Evolutionary conservation across 2,113 vertebrate species (phyloP).

Genomic region (Vimba vimba): DNA sequence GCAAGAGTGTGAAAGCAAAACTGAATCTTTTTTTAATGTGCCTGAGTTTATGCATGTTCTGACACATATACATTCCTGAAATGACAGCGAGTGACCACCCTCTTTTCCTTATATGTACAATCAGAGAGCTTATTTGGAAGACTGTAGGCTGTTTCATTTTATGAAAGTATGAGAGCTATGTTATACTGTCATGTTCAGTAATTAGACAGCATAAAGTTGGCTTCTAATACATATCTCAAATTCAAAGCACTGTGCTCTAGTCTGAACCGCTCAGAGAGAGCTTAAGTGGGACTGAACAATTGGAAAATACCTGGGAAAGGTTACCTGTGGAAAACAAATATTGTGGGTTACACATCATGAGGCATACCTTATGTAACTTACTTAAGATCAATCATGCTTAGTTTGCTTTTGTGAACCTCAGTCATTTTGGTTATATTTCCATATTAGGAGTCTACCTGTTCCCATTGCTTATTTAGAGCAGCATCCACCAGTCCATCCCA

Average conservation of each 20-base stretch:
- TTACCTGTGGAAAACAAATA: conserved; percentile 1
- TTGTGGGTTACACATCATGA: not conserved
- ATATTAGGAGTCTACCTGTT: conserved; percentile 43
- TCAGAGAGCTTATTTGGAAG: conserved; percentile 3
- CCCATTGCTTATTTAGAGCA: not conserved
- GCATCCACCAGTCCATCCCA: conserved; percentile 27
- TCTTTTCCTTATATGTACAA: conserved; percentile 26
- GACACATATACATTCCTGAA: conserved; percentile 34
- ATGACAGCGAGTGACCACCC: conserved; percentile 1
- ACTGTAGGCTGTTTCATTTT: not conserved
- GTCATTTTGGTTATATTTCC: conserved; percentile 34
- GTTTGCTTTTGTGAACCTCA: not conserved
- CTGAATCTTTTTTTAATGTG: conserved; percentile 17
- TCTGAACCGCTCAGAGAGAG: not conserved
- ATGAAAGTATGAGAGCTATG: not conserved
- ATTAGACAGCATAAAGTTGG: not conserved
- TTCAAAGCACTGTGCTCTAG: not conserved
- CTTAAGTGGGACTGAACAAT: not conserved
- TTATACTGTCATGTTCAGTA: not conserved
- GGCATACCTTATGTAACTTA: not conserved
- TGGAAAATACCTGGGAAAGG: not conserved
- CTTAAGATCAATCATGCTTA: not conserved
- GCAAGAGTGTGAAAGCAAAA: not conserved
- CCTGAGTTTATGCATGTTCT: conserved; percentile 30
- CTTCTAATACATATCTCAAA: conserved; percentile 1